Evolutionary conservation across 1,140 invertebrate species (phyloP).

Genomic region (Cherax quadricarinatus): DNA sequence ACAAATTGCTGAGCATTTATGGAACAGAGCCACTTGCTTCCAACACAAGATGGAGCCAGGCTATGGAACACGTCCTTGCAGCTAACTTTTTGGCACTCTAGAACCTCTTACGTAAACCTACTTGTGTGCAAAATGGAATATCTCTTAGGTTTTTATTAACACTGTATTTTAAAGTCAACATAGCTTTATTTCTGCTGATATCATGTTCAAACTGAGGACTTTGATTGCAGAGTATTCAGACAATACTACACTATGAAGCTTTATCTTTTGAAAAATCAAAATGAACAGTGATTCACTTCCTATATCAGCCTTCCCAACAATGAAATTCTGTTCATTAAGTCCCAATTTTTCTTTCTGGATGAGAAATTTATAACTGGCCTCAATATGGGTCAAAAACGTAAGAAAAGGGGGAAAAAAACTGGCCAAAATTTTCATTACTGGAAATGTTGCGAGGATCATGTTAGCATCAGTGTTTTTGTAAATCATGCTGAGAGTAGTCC

Average conservation of each 20-base stretch:
- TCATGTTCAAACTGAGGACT: neutral
- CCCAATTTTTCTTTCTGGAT: no score
- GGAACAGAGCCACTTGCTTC: constrained; percentile 22
- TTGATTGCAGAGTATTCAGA: neutral
- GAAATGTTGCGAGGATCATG: no score
- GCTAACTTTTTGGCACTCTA: constrained; percentile 30
- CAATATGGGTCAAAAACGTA: no score
- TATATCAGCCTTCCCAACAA: no score
- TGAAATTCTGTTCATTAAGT: no score
- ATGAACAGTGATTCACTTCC: no score
- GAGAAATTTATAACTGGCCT: no score
- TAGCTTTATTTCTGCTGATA: neutral
- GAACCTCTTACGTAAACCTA: constrained; percentile 12
- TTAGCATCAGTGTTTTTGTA: no score
- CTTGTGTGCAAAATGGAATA: constrained; percentile 1
- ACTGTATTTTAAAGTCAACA: neutral
- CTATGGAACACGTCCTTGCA: neutral
- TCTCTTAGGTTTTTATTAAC: neutral
- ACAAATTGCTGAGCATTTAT: constrained; percentile 24
- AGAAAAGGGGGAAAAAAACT: no score
- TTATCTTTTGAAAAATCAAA: neutral
- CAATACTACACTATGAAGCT: neutral
- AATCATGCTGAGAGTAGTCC: no score
- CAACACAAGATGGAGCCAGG: neutral
- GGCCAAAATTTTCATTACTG: no score